A percentile compares a stretch with the other conserved stretches of the same genome.
Evolutionary conservation across 2,797 vertebrate species (phyloP).

Genomic region (Pelodytes ibericus): DNA sequence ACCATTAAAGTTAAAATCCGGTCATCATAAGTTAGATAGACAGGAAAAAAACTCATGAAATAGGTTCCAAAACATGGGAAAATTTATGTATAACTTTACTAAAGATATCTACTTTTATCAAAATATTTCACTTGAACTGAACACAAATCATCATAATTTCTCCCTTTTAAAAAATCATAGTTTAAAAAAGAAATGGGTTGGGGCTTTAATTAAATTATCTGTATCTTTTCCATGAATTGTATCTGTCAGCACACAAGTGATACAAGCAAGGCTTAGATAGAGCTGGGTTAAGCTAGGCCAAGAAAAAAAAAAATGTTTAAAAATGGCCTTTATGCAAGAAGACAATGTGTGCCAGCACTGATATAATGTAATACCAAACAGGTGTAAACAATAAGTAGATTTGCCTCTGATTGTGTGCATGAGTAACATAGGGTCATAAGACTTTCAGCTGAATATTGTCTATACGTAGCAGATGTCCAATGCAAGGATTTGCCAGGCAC

Average conservation of each 20-base stretch:
- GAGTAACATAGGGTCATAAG: slow-evolving; percentile 21
- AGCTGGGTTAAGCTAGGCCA: slow-evolving; percentile 32
- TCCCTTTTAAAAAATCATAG: background rate
- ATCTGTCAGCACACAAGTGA: slow-evolving; percentile 35
- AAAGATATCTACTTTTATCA: too few relatives aligned
- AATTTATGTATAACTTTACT: too few relatives aligned
- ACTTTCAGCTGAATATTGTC: slow-evolving; percentile 35
- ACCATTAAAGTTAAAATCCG: too few relatives aligned
- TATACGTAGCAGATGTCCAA: slow-evolving; percentile 43
- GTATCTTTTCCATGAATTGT: slow-evolving; percentile 19
- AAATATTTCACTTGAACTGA: too few relatives aligned
- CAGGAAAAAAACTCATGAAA: too few relatives aligned
- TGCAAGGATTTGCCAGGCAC: slow-evolving; percentile 34
- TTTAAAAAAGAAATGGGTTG: background rate
- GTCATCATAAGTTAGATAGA: too few relatives aligned
- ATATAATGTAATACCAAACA: slow-evolving; percentile 50
- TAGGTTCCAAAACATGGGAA: too few relatives aligned
- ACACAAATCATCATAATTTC: background rate
- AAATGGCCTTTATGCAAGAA: slow-evolving; percentile 25
- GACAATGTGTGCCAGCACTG: slow-evolving; percentile 17
- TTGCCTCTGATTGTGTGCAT: slow-evolving; percentile 23
- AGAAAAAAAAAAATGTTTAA: slow-evolving; percentile 27
- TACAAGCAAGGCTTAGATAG: slow-evolving; percentile 6
- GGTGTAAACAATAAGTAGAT: slow-evolving; percentile 41
- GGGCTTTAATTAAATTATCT: slow-evolving; percentile 28